These are phyloP conservation scores for Neodiprion fabricii DNA, from an alignment of 1,140 invertebrate genomes.

Conservation along the genomic window DNA sequence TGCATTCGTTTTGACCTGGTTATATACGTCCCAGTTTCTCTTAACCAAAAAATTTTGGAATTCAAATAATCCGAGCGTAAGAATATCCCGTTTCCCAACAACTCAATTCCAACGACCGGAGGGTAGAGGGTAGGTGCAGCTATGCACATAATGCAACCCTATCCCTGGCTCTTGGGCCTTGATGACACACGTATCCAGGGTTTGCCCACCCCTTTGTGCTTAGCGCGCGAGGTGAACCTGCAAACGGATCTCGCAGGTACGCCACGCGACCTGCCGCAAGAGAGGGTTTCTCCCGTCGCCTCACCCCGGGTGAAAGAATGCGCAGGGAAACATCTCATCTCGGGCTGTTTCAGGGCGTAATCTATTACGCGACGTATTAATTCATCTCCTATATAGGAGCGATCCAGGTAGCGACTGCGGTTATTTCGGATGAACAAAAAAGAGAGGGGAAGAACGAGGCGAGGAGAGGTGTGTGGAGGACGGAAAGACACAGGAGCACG, in stretches of 20 bases:
- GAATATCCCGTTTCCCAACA: neutral
- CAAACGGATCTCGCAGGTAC: neutral
- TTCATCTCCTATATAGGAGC: neutral
- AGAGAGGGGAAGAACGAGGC: neutral
- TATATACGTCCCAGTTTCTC: no score
- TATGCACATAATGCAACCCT: conserved; percentile 3
- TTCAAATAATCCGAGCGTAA: neutral
- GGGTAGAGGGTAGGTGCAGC: neutral
- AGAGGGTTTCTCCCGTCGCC: neutral
- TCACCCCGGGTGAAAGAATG: neutral
- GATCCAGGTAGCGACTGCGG: neutral
- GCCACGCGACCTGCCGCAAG: neutral
- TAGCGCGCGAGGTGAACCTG: neutral
- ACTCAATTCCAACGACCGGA: neutral
- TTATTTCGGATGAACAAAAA: neutral
- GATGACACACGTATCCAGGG: neutral
- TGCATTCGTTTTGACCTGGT: no score
- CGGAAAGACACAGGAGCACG: neutral
- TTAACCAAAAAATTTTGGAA: no score
- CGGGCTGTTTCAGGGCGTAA: neutral
- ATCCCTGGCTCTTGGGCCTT: neutral
- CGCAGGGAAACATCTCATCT: neutral
- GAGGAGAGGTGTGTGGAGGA: neutral
- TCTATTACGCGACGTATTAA: conserved; percentile 4
- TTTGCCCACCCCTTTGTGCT: no score